A percentile compares a stretch with the other conserved stretches of the same genome.
Evolutionary conservation across 2,797 vertebrate species (phyloP).

Genomic region (Avahi laniger): DNA sequence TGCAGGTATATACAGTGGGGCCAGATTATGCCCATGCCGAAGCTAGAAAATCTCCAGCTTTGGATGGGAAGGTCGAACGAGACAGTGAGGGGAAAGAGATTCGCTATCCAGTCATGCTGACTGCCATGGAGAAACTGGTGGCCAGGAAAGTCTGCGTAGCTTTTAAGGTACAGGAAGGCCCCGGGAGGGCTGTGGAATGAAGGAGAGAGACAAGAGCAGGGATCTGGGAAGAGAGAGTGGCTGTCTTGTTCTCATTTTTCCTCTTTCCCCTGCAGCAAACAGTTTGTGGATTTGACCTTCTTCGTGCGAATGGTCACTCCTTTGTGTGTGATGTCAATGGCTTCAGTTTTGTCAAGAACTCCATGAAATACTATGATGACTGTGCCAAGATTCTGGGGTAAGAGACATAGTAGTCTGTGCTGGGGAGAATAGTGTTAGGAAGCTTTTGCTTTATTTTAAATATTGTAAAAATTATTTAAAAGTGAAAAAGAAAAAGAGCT

Average conservation of each 20-base stretch:
- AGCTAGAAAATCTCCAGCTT: slow-evolving; percentile 96
- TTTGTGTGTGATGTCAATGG: slow-evolving; percentile 99
- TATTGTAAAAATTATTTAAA: slow-evolving; percentile 33
- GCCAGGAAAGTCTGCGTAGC: slow-evolving; percentile 98
- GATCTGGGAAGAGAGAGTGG: neutral
- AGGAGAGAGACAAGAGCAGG: neutral
- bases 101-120: slow-evolving; percentile 98
- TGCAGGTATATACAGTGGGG: slow-evolving; percentile 98
- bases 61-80: slow-evolving; percentile 98
- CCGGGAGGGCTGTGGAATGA: neutral
- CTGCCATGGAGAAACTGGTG: slow-evolving; percentile 98
- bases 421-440: neutral
- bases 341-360: slow-evolving; percentile 99
- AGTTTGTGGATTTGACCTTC: slow-evolving; percentile 97
- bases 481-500: slow-evolving; percentile 20
- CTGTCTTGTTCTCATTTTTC: slow-evolving; percentile 35
- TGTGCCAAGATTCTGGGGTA: slow-evolving; percentile 99
- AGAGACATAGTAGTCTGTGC: neutral
- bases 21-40: slow-evolving; percentile 98
- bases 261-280: slow-evolving; percentile 92
- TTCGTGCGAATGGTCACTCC: slow-evolving; percentile 97
- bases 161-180: slow-evolving; percentile 90
- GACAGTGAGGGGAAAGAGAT: slow-evolving; percentile 99
- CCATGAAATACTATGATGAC: slow-evolving; percentile 99
- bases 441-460: slow-evolving; percentile 52